Conservation (phyloP, 2,888 invertebrate genomes). For the Nymphalis urticae region DNA sequence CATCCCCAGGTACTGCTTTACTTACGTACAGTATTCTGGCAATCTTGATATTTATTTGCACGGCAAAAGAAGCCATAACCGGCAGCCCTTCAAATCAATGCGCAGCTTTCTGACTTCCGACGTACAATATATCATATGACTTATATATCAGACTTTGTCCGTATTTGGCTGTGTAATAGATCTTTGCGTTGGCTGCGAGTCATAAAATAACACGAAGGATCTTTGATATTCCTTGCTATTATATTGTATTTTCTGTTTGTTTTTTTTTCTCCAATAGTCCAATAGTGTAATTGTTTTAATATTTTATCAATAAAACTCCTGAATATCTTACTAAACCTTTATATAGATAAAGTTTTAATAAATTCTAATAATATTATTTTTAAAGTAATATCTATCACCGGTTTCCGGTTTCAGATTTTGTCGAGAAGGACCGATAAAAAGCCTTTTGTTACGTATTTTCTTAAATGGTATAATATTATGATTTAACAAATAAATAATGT, state of each 20-base stretch:
- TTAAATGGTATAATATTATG: no score
- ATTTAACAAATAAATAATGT: no score
- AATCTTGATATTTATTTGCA: constrained; percentile 11
- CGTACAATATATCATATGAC: constrained; percentile 28
- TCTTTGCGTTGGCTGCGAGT: background rate
- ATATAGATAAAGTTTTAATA: no score
- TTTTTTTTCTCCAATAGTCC: no score
- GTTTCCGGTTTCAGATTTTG: no score
- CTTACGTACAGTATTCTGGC: background rate
- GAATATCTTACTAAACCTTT: no score
- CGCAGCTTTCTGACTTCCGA: constrained; percentile 35
- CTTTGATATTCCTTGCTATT: background rate
- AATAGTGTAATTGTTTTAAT: background rate
- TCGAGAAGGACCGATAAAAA: no score
- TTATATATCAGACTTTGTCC: constrained; percentile 25
- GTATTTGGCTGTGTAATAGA: constrained; percentile 26
- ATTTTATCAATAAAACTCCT: background rate
- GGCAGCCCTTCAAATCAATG: constrained; percentile 43
- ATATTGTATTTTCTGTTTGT: background rate
- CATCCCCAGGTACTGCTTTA: background rate
- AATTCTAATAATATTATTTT: no score
- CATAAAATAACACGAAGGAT: constrained; percentile 3
- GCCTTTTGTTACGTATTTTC: no score
- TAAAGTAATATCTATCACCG: no score
- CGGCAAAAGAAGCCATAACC: constrained; percentile 46